Conservation (phyloP, 2,888 invertebrate genomes). For the Dorcus hopei region DNA sequence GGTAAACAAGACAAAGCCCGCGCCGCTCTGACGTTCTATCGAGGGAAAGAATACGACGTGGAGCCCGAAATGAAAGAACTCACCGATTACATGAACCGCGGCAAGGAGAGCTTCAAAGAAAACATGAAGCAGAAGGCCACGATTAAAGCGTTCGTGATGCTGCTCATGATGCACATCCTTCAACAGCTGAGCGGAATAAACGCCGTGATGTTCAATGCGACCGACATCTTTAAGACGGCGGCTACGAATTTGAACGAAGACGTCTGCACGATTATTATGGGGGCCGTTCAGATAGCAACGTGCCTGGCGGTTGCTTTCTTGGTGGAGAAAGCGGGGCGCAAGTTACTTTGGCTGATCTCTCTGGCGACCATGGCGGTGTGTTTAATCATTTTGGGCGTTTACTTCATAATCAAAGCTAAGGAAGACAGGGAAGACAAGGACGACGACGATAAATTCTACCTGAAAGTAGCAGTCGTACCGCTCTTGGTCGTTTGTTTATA, state of each 20-base stretch:
- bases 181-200: constrained; percentile 78
- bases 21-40: constrained; percentile 62
- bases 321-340: constrained; percentile 74
- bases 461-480: constrained; percentile 43
- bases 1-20: constrained; percentile 55
- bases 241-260: constrained; percentile 62
- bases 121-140: constrained; percentile 34
- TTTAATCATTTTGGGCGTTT: constrained; percentile 64
- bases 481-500: constrained; percentile 40
- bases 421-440: constrained; percentile 41
- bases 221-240: constrained; percentile 66
- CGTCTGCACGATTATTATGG: constrained; percentile 70
- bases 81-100: constrained; percentile 46
- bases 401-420: constrained; percentile 59
- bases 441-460: constrained; percentile 13
- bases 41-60: constrained; percentile 67
- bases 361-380: constrained; percentile 66
- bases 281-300: constrained; percentile 70
- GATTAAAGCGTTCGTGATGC: constrained; percentile 40
- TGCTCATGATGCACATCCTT: constrained; percentile 55
- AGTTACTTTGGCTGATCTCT: constrained; percentile 70
- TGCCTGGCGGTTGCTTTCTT: constrained; percentile 64
- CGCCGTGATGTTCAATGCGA: constrained; percentile 75
- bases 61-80: constrained; percentile 62
- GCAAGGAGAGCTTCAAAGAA: constrained; percentile 21